Conservation (phyloP, 2,113 vertebrate species). For the Carlito syrichta region DNA sequence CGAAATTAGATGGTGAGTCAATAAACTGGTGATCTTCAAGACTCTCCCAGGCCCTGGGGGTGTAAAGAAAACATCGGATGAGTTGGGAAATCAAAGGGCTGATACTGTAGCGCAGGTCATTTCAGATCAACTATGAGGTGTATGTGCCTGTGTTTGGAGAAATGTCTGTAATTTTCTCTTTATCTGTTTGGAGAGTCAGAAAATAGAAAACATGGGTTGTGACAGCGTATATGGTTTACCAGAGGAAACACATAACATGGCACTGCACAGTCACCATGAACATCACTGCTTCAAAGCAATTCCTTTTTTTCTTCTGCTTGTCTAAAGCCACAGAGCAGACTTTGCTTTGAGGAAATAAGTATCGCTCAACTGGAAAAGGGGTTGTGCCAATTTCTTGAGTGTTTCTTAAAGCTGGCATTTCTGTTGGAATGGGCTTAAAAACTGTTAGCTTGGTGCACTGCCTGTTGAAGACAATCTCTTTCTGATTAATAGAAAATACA, state of each 20-base stretch:
- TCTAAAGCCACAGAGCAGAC: not conserved
- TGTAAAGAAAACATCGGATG: not conserved
- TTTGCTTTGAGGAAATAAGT: slow-evolving; percentile 28
- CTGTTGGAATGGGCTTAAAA: not conserved
- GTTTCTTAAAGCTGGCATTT: slow-evolving; percentile 39
- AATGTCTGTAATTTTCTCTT: not conserved
- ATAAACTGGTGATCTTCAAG: not conserved
- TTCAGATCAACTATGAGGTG: not conserved
- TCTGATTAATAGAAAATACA: not conserved
- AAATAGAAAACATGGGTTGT: not conserved
- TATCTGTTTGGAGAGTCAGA: not conserved
- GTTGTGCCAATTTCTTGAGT: slow-evolving; percentile 14
- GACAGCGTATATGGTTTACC: not conserved
- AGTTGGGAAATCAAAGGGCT: not conserved
- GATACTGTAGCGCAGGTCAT: not conserved
- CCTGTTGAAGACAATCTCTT: not conserved
- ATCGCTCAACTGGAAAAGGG: not conserved
- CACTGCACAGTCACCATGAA: not conserved
- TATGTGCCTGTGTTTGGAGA: not conserved
- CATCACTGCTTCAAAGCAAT: not conserved
- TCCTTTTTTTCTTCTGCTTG: slow-evolving; percentile 5
- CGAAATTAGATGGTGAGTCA: slow-evolving; percentile 50
- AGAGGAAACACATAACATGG: not conserved
- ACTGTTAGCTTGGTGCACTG: not conserved
- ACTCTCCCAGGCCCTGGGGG: not conserved